Base-by-base conservation (phyloP, 2,888 invertebrate species). In the Pelosia muscerda region DNA sequence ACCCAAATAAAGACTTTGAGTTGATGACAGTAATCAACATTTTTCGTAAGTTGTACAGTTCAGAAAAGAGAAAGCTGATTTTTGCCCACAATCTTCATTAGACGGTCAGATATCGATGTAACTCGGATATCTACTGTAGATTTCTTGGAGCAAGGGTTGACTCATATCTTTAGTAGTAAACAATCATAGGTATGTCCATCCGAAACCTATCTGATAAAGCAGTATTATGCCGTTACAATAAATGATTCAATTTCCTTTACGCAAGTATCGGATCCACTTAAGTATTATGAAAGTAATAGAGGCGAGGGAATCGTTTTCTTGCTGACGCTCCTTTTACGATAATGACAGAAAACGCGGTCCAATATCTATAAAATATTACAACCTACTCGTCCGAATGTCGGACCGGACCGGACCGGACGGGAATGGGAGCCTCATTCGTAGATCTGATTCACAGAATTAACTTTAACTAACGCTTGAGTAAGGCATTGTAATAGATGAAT, bases 241-340 rank as follows among this genome's bases (percentile, higher is more conserved):
- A 94, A 92, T 93, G 94, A 94, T 94, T 93, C 93, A 93, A 94
- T 94, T 94, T 92, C 90, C 92, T 91, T 87, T 90, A 92, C 91
- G 90, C 90, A 92, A 93, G 91, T 92, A 93, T 92, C 91, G 88
- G 88, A 91, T 93, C 93, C 93, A 94, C 94, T 94, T 94, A 93
- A 93, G 92, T 93, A 94, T 94, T 95, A 95, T 93, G 92, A 93
- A 90, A 92, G 94, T 90, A 93, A 93, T 93, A 92, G 90, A 91
- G 81, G 89, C 88, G 88, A 89, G 88, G 88, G 92, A 93, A 94
- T 93, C 93, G 94, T 95, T 95, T 94, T 94, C 93, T 91, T 93
- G 94, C 93, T 93, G 94, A 94, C 92, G 92, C 90, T 95, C 90
- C 92, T 93, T 94, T 94, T 93, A 93, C 93, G 93, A 93, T 94